Evolutionary conservation across 1,140 invertebrate species (phyloP).

Genomic region (Araneus ventricosus): DNA sequence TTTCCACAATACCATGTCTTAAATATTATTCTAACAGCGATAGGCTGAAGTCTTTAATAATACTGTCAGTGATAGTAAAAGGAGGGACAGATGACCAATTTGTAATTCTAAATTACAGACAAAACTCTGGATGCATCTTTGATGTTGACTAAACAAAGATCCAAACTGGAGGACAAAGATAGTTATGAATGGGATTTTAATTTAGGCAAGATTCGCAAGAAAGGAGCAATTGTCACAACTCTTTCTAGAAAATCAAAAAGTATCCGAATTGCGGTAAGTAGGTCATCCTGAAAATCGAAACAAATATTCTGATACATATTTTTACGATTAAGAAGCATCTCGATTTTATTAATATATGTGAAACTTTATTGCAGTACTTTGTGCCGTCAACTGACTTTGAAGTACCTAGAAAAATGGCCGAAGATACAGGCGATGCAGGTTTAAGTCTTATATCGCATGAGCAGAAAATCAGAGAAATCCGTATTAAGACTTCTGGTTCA

Average conservation of each 20-base stretch:
- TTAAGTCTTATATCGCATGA: background rate
- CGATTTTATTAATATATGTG: background rate
- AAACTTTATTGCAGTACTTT: slow-evolving; percentile 16
- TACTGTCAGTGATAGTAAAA: background rate
- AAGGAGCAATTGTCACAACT: background rate
- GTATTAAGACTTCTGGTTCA: background rate
- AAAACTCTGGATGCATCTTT: background rate
- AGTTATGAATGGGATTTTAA: background rate
- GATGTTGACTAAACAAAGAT: background rate
- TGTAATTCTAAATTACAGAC: background rate
- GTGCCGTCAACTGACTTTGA: background rate
- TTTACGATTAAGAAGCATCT: background rate
- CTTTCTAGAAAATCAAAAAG: slow-evolving; percentile 13
- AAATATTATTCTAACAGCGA: no score
- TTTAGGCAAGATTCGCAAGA: background rate
- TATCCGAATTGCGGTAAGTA: slow-evolving; percentile 44
- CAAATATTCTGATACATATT: background rate
- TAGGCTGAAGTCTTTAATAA: no score
- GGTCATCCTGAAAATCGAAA: background rate
- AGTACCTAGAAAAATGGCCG: background rate
- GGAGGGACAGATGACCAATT: background rate
- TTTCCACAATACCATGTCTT: background rate
- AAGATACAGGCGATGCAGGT: no score
- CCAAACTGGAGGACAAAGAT: background rate
- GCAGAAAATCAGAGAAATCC: slow-evolving; percentile 2